A percentile compares a stretch with the other conserved stretches of the same genome.
Evolutionary conservation across 2,113 vertebrate species (phyloP).

Genomic region (Dermatemys mawii): DNA sequence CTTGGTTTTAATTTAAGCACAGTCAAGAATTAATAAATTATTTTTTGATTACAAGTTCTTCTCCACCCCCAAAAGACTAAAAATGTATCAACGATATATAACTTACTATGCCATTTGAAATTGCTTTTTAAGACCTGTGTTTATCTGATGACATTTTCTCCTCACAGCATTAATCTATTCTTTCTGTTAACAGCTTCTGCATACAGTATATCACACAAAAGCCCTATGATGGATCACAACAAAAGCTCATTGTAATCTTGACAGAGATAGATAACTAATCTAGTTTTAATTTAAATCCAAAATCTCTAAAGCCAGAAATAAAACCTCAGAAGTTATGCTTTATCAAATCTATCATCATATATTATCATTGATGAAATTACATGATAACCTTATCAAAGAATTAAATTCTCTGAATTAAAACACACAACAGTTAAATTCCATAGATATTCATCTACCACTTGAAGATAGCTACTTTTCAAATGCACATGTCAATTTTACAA

Average conservation of each 20-base stretch:
- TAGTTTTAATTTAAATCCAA: slow-evolving; percentile 55
- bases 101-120: slow-evolving; percentile 38
- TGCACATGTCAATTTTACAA: accelerated
- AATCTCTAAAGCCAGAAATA: slow-evolving; percentile 39
- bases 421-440: background rate
- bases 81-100: slow-evolving; percentile 35
- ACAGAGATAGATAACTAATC: slow-evolving; percentile 56
- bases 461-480: background rate
- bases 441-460: background rate
- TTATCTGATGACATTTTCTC: slow-evolving; percentile 59
- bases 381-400: background rate
- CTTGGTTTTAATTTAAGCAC: slow-evolving; percentile 51
- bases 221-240: slow-evolving; percentile 56
- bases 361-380: background rate
- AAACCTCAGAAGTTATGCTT: background rate
- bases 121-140: slow-evolving; percentile 46
- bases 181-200: slow-evolving; percentile 38
- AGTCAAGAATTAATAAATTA: slow-evolving; percentile 51
- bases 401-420: background rate
- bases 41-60: slow-evolving; percentile 60
- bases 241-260: slow-evolving; percentile 66
- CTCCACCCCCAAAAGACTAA: slow-evolving; percentile 19
- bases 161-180: slow-evolving; percentile 51
- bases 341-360: background rate
- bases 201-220: slow-evolving; percentile 55